Evolutionary conservation across 2,797 vertebrate genomes (phyloP), one percentile per base, ranked within the genome.

Genomic region (Gallirallus australis): DNA sequence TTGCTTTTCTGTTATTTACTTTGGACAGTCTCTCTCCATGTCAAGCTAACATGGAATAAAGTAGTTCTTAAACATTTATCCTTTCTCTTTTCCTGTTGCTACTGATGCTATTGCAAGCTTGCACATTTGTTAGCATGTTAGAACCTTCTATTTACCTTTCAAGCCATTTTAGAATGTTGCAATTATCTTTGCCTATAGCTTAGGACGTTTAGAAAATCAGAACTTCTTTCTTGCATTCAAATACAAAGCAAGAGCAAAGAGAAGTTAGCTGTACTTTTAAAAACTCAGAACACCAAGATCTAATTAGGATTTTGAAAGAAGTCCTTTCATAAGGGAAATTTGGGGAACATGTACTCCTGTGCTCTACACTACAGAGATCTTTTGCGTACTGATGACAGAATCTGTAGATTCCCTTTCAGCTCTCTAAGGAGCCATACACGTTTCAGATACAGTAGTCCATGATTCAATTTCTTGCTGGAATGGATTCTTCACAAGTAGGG

Each of bases 381-480:
- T 40, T 53, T 28, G 61, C 3, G 20, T 81, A 72, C n/a, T 52
- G 37, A 81, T 64, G 40, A 57, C 47, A 83, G 35, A 60, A 61
- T 23, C 25, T 76, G 33, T 33, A 66, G 48, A 84, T 61, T 88
- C 64, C 65, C 37, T 87, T 73, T 83, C 25, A 66, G 71, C 30
- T 89, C 97, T 83, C 92, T 95, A 92, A 93, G 93, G 94, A 96
- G 92, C 33, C 89, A 75, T 68, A 69, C 21, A 0, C 79, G 94
- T 96, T 95, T 89, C 60, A 89, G 82, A 97, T 91, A 96, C 93
- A 86, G 39, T 53, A 94, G 83, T 30, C 85, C 95, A 83, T 33
- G 63, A 76, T 95, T 96, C 96, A 97, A 76, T 97, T 98, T 97
- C 95, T 95, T 98, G 90, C 92, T 96, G 93, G 90, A 98, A 96